These are phyloP conservation scores for Kuschelorhynchus macadamiae DNA, from an alignment of 2,888 invertebrate genomes.

Conservation along the genomic window DNA sequence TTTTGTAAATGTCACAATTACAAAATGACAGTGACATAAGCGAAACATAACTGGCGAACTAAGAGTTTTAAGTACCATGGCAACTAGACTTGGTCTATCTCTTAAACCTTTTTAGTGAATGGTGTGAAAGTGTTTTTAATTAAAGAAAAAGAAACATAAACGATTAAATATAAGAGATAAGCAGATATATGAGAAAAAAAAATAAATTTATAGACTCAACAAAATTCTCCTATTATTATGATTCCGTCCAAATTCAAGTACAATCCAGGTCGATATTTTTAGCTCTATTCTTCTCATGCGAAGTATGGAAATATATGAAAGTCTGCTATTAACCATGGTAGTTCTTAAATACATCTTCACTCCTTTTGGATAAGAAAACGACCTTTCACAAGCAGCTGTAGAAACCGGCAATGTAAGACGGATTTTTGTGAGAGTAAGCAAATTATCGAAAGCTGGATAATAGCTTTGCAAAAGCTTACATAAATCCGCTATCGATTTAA, in stretches of 20 bases:
- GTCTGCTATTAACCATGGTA: background rate
- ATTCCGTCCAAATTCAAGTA: constrained; percentile 2
- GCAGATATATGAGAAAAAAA: no score
- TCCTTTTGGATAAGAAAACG: background rate
- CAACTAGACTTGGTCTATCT: no score
- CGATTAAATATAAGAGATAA: no score
- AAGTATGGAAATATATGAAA: constrained; percentile 3
- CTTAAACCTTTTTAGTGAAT: no score
- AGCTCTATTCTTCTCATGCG: background rate
- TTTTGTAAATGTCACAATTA: no score
- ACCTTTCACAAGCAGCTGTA: constrained; percentile 1
- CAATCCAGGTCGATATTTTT: constrained; percentile 4
- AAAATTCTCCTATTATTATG: background rate
- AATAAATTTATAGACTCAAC: background rate
- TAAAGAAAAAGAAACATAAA: no score
- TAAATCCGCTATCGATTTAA: background rate
- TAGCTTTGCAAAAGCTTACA: background rate
- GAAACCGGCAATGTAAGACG: constrained; percentile 4
- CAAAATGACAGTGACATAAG: no score
- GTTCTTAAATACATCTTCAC: background rate
- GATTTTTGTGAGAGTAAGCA: background rate
- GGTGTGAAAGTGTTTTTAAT: no score
- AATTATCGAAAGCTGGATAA: background rate
- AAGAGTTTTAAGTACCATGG: no score
- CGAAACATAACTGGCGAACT: no score